These are phyloP conservation scores for Vulpes vulpes DNA, from an alignment of 2,113 vertebrate species.

Conservation along the genomic window DNA sequence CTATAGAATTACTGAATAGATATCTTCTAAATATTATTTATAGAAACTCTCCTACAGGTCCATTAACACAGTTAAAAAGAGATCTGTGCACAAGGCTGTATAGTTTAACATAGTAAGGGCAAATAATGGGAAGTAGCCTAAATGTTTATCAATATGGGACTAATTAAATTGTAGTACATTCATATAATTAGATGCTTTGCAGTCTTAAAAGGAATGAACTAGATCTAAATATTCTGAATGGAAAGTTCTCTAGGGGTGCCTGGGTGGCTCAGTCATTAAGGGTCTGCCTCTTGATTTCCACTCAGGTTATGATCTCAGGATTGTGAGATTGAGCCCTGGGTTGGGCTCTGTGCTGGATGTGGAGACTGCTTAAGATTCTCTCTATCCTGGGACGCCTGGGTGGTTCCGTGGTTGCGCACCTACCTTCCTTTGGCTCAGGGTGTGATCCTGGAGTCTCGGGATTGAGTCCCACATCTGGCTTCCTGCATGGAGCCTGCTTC, in stretches of 20 bases:
- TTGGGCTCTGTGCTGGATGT: too few species aligned
- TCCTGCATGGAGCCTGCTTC: too few species aligned
- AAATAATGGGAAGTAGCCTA: constrained; percentile 10
- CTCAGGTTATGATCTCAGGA: too few species aligned
- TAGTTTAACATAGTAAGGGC: neutral
- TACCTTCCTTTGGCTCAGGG: too few species aligned
- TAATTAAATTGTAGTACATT: neutral
- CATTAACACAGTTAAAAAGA: constrained; percentile 23
- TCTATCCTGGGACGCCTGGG: too few species aligned
- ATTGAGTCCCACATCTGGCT: too few species aligned
- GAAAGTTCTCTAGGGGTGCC: neutral
- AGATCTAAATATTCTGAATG: neutral
- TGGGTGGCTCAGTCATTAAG: too few species aligned
- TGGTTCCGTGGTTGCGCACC: too few species aligned
- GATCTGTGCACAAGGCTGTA: neutral
- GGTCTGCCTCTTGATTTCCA: too few species aligned
- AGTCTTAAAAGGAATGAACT: neutral
- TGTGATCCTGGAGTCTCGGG: too few species aligned
- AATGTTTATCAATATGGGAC: neutral
- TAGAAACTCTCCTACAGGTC: neutral
- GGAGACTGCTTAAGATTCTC: too few species aligned
- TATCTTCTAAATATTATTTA: constrained; percentile 11
- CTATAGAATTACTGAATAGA: neutral
- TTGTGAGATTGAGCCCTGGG: too few species aligned
- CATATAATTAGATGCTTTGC: neutral